Evolutionary conservation across 1,140 invertebrate species (phyloP).

Genomic region (Coboldia fuscipes): DNA sequence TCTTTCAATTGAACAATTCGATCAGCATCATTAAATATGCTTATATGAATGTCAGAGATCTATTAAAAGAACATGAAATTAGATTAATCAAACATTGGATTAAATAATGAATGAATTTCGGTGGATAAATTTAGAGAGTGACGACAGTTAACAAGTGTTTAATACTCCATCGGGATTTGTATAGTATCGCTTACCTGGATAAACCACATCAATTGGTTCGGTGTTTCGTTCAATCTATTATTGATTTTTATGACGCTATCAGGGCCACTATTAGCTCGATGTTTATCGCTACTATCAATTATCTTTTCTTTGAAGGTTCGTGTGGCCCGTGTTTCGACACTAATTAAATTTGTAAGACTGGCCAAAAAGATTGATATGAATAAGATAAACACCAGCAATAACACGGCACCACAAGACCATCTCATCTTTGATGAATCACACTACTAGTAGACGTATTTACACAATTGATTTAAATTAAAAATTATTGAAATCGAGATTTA

Average conservation of each 20-base stretch:
- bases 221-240: conserved; percentile 24
- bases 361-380: conserved; percentile 29
- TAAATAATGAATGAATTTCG: background rate
- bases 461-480: too few species aligned
- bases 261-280: background rate
- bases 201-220: conserved; percentile 48
- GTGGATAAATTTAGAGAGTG: too few species aligned
- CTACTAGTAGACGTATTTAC: too few species aligned
- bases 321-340: conserved; percentile 15
- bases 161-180: background rate
- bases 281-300: background rate
- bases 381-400: conserved; percentile 25
- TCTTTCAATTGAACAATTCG: conserved; percentile 56
- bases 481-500: too few species aligned
- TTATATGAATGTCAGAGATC: conserved; percentile 80
- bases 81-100: background rate
- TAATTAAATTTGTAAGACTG: conserved; percentile 29
- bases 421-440: too few species aligned
- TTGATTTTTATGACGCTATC: conserved; percentile 19
- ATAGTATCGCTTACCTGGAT: conserved; percentile 35
- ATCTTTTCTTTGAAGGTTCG: conserved; percentile 5
- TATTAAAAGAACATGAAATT: conserved; percentile 22
- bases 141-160: background rate
- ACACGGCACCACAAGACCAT: conserved; percentile 23
- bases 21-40: conserved; percentile 53